Evolutionary conservation across 2,888 invertebrate species (phyloP).

Genomic region (Cephus rjabovi): DNA sequence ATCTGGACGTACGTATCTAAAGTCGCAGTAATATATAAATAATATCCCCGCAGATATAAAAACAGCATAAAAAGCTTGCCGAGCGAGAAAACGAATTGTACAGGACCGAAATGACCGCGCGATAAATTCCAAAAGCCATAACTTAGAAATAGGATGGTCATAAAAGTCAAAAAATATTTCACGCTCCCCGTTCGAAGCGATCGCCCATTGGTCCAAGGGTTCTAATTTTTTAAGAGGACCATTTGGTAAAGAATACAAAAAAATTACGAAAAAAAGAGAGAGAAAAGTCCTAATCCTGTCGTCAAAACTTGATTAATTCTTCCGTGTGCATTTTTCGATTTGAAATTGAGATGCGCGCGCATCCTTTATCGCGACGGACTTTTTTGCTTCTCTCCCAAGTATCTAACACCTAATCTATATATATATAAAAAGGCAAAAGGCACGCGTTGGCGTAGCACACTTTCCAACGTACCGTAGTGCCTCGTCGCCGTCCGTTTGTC

Average conservation of each 20-base stretch:
- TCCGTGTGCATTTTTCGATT: background rate
- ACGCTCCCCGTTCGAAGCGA: background rate
- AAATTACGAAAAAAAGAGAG: too few relatives aligned
- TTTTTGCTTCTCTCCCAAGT: background rate
- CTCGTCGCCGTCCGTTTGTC: slow-evolving; percentile 24
- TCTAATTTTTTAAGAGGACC: background rate
- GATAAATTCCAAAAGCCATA: background rate
- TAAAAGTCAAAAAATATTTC: background rate
- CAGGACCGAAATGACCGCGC: background rate
- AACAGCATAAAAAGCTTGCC: background rate
- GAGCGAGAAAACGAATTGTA: background rate
- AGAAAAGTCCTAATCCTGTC: background rate
- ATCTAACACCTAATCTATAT: background rate
- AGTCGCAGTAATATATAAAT: background rate
- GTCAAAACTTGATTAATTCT: background rate
- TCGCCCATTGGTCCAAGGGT: background rate
- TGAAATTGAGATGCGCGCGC: background rate
- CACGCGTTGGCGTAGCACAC: slow-evolving; percentile 5
- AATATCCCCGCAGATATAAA: background rate
- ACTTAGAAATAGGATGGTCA: background rate
- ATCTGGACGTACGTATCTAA: background rate
- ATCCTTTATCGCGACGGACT: background rate
- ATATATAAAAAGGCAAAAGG: background rate
- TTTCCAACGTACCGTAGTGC: slow-evolving; percentile 15
- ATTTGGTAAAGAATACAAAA: background rate